Evolutionary conservation across 2,113 vertebrate species (phyloP).

Genomic region (Bos taurus): DNA sequence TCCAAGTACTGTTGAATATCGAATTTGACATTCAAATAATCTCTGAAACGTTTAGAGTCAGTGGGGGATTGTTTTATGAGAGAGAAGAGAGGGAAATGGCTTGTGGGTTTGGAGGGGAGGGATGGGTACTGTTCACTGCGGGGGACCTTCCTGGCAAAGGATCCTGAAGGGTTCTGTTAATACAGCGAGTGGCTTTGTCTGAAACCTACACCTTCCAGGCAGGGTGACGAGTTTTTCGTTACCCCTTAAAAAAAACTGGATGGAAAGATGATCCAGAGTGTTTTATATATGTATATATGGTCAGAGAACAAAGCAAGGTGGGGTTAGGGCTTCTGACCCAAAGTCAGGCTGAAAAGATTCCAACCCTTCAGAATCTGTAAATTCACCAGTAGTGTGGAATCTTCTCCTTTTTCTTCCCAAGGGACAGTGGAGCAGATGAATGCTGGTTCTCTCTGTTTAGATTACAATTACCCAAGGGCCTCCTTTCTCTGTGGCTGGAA

Average conservation of each 20-base stretch:
- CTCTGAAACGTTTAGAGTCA: neutral
- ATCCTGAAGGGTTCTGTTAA: neutral
- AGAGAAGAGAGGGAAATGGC: neutral
- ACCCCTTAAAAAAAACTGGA: neutral
- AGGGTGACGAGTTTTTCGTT: neutral
- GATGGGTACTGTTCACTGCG: fast-evolving
- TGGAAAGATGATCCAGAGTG: neutral
- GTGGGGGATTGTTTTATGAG: neutral
- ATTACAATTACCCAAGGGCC: neutral
- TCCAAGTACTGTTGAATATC: neutral
- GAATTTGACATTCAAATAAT: neutral
- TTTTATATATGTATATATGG: neutral
- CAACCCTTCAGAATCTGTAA: neutral
- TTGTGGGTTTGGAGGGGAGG: neutral
- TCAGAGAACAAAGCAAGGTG: neutral
- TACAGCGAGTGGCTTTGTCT: neutral
- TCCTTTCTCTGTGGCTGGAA: neutral
- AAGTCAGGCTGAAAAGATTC: neutral
- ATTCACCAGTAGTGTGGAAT: neutral
- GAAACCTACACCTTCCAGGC: neutral
- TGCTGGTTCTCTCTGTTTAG: neutral
- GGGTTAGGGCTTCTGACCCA: neutral
- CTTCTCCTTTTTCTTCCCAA: neutral
- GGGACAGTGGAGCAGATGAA: neutral
- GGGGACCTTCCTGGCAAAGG: neutral